These are phyloP conservation scores for Caenorhabditis macrosperma DNA, from an alignment of 2,888 invertebrate genomes.

Conservation along the genomic window DNA sequence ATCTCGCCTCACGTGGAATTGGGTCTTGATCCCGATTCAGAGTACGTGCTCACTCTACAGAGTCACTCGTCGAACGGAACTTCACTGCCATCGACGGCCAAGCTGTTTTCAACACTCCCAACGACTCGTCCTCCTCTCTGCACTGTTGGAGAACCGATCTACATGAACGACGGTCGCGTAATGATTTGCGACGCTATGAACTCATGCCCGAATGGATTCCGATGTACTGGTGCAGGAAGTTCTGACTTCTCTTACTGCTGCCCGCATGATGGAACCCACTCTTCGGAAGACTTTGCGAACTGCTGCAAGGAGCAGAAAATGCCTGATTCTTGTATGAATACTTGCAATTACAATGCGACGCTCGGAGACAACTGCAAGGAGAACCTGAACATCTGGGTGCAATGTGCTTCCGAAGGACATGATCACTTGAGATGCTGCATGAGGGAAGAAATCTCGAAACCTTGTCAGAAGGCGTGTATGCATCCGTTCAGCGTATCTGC, in stretches of 20 bases:
- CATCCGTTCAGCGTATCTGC: conserved; percentile 65
- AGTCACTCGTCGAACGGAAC: conserved; percentile 62
- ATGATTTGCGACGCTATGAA: conserved; percentile 49
- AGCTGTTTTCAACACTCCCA: conserved; percentile 64
- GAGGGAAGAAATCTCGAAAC: conserved; percentile 55
- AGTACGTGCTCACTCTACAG: conserved; percentile 65
- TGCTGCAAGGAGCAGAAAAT: conserved; percentile 68
- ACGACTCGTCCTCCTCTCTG: conserved; percentile 55
- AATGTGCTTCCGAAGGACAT: conserved; percentile 71
- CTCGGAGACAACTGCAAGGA: conserved; percentile 46
- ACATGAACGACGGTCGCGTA: conserved; percentile 50
- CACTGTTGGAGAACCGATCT: conserved; percentile 66
- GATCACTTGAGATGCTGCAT: conserved; percentile 70
- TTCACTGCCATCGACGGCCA: conserved; percentile 69
- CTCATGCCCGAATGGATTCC: conserved; percentile 56
- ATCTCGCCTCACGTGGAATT: conserved; percentile 63
- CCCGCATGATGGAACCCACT: conserved; percentile 53
- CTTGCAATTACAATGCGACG: conserved; percentile 66
- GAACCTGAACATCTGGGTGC: conserved; percentile 65
- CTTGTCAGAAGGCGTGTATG: conserved; percentile 67
- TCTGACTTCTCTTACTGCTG: conserved; percentile 65
- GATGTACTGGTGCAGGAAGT: conserved; percentile 50
- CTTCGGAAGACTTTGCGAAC: conserved; percentile 56
- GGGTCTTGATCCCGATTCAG: conserved; percentile 67
- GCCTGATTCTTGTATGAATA: conserved; percentile 50